Percentiles rank a stretch among this genome's conserved stretches.
These are phyloP conservation scores for Gryllus bimaculatus DNA, from an alignment of 1,140 invertebrate species.

Conservation along the genomic window DNA sequence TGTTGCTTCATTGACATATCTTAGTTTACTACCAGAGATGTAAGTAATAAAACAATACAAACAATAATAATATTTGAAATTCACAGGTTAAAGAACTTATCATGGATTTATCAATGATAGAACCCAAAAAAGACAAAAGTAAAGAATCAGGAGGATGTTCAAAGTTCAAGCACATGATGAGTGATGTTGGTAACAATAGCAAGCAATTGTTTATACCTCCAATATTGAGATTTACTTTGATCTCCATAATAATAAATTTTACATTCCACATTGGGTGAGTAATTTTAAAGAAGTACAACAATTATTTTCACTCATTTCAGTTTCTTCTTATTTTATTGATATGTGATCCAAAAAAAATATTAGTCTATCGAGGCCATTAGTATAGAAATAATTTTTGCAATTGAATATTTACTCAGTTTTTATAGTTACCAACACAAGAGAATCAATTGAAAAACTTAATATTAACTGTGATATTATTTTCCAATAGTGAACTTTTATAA, in stretches of 20 bases:
- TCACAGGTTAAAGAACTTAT: slow-evolving; percentile 50
- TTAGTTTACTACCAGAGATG: no score
- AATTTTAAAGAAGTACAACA: neutral
- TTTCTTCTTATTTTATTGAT: neutral
- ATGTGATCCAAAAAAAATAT: neutral
- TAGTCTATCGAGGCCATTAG: no score
- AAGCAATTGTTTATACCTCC: slow-evolving; percentile 66
- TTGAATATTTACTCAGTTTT: no score
- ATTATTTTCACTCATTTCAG: neutral
- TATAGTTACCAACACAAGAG: no score
- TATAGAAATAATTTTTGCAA: no score
- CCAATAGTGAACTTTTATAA: no score
- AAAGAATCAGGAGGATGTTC: slow-evolving; percentile 12
- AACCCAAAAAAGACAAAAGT: slow-evolving; percentile 8
- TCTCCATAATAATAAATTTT: slow-evolving; percentile 78
- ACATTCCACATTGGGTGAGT: slow-evolving; percentile 75
- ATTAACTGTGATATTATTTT: no score
- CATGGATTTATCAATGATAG: slow-evolving; percentile 40
- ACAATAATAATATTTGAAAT: neutral
- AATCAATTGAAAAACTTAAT: no score
- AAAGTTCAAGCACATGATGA: slow-evolving; percentile 55
- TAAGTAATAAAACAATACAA: no score
- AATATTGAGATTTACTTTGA: slow-evolving; percentile 67
- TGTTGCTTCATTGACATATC: no score
- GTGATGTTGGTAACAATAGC: slow-evolving; percentile 68